Percentiles rank a stretch among this genome's conserved stretches.
Evolutionary conservation across 2,888 invertebrate species (phyloP).

Genomic region (Sminthurinus aureus): DNA sequence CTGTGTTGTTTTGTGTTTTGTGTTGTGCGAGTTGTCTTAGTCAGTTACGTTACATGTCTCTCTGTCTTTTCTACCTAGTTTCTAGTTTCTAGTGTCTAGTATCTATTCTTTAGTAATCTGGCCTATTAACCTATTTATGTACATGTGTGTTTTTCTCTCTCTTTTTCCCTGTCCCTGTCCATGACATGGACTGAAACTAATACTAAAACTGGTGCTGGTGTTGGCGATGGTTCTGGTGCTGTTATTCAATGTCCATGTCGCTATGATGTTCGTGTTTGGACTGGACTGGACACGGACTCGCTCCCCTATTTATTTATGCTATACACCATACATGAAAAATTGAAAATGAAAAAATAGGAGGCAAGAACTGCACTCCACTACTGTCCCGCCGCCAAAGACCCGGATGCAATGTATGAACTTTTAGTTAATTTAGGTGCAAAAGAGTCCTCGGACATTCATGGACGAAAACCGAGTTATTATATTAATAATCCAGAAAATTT

Average conservation of each 20-base stretch:
- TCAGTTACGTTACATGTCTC: too few relatives aligned
- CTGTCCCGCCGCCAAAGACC: conserved; percentile 70
- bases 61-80: too few relatives aligned
- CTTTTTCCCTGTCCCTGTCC: too few relatives aligned
- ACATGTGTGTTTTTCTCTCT: neutral
- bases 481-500: conserved; percentile 68
- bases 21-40: too few relatives aligned
- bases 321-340: neutral
- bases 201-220: too few relatives aligned
- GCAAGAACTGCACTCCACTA: conserved; percentile 75
- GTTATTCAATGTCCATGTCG: too few relatives aligned
- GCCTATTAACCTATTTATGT: conserved; percentile 16
- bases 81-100: too few relatives aligned
- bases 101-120: neutral
- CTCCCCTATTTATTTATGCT: neutral
- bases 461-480: conserved; percentile 69
- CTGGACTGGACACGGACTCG: neutral
- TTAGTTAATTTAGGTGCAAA: conserved; percentile 72
- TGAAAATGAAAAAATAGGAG: conserved; percentile 63
- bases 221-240: too few relatives aligned
- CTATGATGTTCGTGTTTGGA: too few relatives aligned
- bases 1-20: too few relatives aligned
- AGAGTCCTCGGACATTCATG: conserved; percentile 69
- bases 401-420: conserved; percentile 69
- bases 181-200: too few relatives aligned